Base-by-base conservation (phyloP, 1,140 invertebrate species). In the Drosophila nigromelanica region DNA sequence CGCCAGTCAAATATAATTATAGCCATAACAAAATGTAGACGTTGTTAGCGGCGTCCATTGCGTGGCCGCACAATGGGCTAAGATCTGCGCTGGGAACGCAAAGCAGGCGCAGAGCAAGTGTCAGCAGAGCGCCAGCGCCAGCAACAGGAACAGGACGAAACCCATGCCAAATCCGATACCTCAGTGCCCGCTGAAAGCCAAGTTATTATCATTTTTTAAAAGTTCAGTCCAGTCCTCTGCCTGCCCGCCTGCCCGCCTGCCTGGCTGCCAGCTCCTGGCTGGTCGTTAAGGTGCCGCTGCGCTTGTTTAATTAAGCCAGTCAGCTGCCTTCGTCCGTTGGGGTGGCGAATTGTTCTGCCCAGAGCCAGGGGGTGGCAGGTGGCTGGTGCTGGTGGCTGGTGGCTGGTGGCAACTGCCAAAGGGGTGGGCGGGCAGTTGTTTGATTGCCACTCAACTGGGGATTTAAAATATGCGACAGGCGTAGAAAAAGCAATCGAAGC, bases 1-100 rank as follows among this genome's bases (percentile, higher is more conserved):
- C 76, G 83, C 68, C 80, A 87, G 83, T 83, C 79, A 87, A 87
- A 87, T 87, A 89, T 87, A 87, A 87, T 87, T 87, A 87, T 89
- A 64, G 73, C 76, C 68, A 62, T 76, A 76, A 82, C 82, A 83
- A 83, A 87, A 87, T 79, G 79, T 68, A 83, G 82, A 87, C 79
- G 76, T 82, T 89, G 74, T 70, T 63, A 74, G 63, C 42, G 35
- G 27, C 27, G 27, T 27, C 5, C 27, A 6, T 27, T 27, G 27
- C 27, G 27, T 27, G 27, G 33, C 40, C 33, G 33, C 47, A 64
- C 70, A 77, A 87, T 69, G 67, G 63, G 55, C 52, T 27, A 39
- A 39, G 50, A 35, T 40, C 56, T 43, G 42, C 42, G 35, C 52
- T 18, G 59, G 11, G n/a, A 66, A 66, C 62, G 56, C 62, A 72